Base-by-base conservation (phyloP, 2,797 vertebrate genomes). In the Myotis daubentonii region DNA sequence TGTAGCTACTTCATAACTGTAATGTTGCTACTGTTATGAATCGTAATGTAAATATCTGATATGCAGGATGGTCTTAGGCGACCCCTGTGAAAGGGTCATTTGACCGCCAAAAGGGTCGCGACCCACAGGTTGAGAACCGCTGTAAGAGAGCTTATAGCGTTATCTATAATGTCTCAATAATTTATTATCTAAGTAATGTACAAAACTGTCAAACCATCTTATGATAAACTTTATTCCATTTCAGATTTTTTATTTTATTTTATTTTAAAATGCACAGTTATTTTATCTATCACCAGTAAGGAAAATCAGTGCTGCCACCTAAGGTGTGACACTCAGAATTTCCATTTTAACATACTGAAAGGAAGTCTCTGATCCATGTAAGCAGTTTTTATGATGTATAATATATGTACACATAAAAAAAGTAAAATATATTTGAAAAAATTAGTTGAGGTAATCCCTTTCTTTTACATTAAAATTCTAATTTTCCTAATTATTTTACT, bases 401-500 rank as follows among this genome's bases (percentile, higher is more conserved):
- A 55, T 25, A 44, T 23, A 57, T 9, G 16, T 68, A 25, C 72
- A 79, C 15, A 25, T 74, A 25, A 53, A 47, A 62, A 84, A 81
- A 36, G 22, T 62, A 85, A 55, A 82, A 41, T 66, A 23, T 57
- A 8, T 15, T 17, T 72, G 76, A 87, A 74, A 75, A 81, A 65
- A 44, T 62, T 95, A 12, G n/a, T n/a, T 68, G 11, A 68, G 30
- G 44, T 75, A 47, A 38, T 13, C 13, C 36, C 5, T 30, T 65
- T 71, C 30, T 38, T 88, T 86, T 62, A 62, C 2, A 82, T 20
- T 89, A 16, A 82, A 30, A 89, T 83, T 90, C 55, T 93, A 62
- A 75, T 19, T 89, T 90, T 94, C 25, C 22, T 65, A 82, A 55
- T 82, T 70, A 51, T 19, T 80, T 91, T 94, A 33, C 36, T 89